A percentile compares a stretch with the other conserved stretches of the same genome.
Conservation (phyloP, 2,113 vertebrate species). For the Dipodomys ordii region DNA sequence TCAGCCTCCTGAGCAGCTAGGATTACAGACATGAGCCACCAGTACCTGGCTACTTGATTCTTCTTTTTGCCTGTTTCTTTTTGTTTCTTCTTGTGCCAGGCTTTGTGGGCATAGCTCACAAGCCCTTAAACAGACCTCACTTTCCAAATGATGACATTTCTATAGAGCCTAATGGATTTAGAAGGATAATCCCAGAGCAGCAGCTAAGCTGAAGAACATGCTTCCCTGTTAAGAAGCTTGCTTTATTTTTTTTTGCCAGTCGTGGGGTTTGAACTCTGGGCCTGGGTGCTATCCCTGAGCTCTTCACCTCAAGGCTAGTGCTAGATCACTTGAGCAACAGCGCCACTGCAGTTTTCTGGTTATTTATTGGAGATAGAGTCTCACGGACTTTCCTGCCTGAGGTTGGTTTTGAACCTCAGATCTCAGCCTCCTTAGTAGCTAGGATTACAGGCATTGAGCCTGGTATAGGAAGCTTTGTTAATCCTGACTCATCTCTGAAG, state of each 20-base stretch:
- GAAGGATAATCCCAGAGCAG: neutral
- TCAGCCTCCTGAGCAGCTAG: neutral
- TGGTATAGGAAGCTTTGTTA: neutral
- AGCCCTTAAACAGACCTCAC: neutral
- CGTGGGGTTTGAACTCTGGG: no score
- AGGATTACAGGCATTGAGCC: no score
- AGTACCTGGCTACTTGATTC: no score
- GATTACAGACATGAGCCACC: neutral
- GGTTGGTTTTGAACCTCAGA: no score
- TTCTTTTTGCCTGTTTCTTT: neutral
- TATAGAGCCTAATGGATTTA: neutral
- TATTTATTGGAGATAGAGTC: no score
- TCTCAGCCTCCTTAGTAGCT: no score
- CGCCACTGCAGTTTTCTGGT: no score
- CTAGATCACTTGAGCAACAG: no score
- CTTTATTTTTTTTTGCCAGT: no score
- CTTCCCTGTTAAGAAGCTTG: conserved; percentile 47
- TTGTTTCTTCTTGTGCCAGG: neutral
- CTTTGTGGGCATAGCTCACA: neutral
- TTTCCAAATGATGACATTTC: neutral
- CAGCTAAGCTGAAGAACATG: neutral
- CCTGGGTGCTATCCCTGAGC: no score
- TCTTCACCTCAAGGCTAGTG: no score
- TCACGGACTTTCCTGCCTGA: no score
- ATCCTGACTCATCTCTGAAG: conserved; percentile 59